A percentile compares a stretch with the other conserved stretches of the same genome.
Evolutionary conservation across 2,888 invertebrate species (phyloP).

Genomic region (Thymelicus lineola): DNA sequence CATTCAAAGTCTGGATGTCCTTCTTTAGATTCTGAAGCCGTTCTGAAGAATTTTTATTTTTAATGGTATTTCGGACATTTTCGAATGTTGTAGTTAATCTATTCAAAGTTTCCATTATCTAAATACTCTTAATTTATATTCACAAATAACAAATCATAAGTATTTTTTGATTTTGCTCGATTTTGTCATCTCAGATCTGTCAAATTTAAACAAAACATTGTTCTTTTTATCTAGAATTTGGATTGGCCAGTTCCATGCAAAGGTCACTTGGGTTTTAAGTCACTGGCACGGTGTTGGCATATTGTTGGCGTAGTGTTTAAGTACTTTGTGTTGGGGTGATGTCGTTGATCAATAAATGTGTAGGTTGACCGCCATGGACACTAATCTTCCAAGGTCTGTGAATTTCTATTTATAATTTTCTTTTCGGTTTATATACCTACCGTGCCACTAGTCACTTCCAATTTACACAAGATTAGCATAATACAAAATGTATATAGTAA

Average conservation of each 20-base stretch:
- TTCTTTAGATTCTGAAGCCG: conserved; percentile 62
- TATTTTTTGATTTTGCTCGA: conserved; percentile 23
- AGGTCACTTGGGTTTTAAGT: too few relatives aligned
- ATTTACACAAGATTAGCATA: too few relatives aligned
- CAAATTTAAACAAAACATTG: conserved; percentile 14
- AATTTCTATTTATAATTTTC: too few relatives aligned
- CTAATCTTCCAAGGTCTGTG: too few relatives aligned
- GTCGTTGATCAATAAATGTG: too few relatives aligned
- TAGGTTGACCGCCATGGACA: too few relatives aligned
- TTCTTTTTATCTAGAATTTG: not conserved
- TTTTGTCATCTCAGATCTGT: conserved; percentile 20
- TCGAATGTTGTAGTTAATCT: conserved; percentile 68
- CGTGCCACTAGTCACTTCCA: too few relatives aligned
- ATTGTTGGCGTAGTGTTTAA: too few relatives aligned
- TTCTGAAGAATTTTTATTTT: conserved; percentile 64
- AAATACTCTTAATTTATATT: conserved; percentile 12
- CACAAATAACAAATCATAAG: not conserved
- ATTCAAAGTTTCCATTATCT: conserved; percentile 63
- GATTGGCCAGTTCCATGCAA: conserved; percentile 1
- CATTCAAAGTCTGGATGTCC: conserved; percentile 64
- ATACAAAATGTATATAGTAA: too few relatives aligned
- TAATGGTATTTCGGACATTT: conserved; percentile 62
- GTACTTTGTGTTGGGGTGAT: too few relatives aligned
- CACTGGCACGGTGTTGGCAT: too few relatives aligned
- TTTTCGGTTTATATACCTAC: too few relatives aligned